A percentile compares a stretch with the other conserved stretches of the same genome.
Evolutionary conservation across 2,113 vertebrate genomes (phyloP).

Genomic region (Semnornis frantzii): DNA sequence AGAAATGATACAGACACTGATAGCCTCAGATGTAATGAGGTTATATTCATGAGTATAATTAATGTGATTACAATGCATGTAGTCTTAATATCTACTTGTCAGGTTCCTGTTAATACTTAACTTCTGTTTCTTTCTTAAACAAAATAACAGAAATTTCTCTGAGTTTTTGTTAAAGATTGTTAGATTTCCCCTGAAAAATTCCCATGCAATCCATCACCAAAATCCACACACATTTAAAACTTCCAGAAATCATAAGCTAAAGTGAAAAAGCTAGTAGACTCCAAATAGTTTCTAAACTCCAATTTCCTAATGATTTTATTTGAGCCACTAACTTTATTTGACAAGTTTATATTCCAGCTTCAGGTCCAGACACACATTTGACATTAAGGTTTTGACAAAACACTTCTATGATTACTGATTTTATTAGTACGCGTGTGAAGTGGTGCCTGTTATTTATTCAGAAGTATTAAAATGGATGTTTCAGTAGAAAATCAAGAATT

Average conservation of each 20-base stretch:
- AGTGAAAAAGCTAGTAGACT: neutral
- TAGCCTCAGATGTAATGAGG: neutral
- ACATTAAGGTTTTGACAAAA: neutral
- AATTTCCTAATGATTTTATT: neutral
- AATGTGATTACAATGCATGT: neutral
- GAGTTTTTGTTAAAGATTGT: neutral
- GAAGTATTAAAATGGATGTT: neutral
- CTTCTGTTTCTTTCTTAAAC: neutral
- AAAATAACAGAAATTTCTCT: neutral
- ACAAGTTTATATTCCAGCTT: neutral
- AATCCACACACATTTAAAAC: neutral
- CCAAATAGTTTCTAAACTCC: neutral
- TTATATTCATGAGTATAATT: neutral
- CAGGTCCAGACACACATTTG: neutral
- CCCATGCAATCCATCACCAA: neutral
- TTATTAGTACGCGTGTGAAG: neutral
- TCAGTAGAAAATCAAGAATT: neutral
- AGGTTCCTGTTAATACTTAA: neutral
- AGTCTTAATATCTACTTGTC: neutral
- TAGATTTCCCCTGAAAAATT: neutral
- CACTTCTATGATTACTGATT: neutral
- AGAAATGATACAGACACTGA: neutral
- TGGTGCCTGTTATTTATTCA: neutral
- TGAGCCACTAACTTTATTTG: neutral
- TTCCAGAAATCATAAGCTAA: neutral